Evolutionary conservation across 1,140 invertebrate genomes (phyloP).

Genomic region (Octopus bimaculoides): DNA sequence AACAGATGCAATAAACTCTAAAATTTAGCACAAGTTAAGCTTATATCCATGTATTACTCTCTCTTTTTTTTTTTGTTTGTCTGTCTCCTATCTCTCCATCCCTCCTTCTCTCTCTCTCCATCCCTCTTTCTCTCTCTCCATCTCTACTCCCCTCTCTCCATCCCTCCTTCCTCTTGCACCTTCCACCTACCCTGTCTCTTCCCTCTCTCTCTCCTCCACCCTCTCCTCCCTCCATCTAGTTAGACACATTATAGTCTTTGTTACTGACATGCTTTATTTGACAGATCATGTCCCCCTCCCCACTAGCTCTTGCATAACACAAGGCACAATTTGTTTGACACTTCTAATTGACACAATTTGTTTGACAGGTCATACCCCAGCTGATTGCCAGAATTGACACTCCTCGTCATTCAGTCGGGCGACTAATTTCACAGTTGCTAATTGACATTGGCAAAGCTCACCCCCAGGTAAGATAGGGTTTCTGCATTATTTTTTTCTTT

Average conservation of each 20-base stretch:
- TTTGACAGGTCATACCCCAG: conserved; percentile 85
- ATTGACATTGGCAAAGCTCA: conserved; percentile 85
- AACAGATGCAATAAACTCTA: too few relatives aligned
- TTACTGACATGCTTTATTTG: too few relatives aligned
- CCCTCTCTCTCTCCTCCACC: background rate
- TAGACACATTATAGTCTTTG: too few relatives aligned
- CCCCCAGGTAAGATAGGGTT: conserved; percentile 59
- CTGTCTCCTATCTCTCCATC: background rate
- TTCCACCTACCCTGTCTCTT: background rate
- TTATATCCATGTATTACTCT: background rate
- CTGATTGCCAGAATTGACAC: conserved; percentile 97
- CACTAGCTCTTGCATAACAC: background rate
- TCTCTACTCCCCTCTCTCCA: too few relatives aligned
- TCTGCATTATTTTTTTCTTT: too few relatives aligned
- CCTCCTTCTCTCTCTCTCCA: background rate
- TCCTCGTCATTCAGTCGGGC: conserved; percentile 78
- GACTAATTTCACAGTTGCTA: conserved; percentile 87
- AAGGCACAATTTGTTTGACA: background rate
- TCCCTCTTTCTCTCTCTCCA: background rate
- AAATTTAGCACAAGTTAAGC: too few relatives aligned
- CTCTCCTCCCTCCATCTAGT: too few relatives aligned
- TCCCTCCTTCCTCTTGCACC: background rate
- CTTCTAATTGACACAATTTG: background rate
- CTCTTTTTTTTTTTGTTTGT: background rate
- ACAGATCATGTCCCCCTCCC: too few relatives aligned